These are phyloP conservation scores for Pelobates fuscus DNA, from an alignment of 2,113 vertebrate genomes.

Conservation along the genomic window DNA sequence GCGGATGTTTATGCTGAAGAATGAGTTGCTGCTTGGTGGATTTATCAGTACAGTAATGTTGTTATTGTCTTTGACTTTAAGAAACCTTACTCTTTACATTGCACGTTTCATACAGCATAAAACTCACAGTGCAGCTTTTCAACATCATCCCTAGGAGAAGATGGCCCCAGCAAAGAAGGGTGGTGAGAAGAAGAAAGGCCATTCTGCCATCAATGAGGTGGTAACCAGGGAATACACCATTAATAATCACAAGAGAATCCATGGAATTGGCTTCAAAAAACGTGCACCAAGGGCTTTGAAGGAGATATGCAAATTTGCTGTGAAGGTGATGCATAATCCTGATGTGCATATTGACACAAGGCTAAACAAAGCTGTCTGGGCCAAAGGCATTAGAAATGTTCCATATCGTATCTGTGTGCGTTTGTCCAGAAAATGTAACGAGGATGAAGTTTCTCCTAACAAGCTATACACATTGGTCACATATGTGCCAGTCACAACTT, in stretches of 20 bases:
- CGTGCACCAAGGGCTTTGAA: conserved; percentile 94
- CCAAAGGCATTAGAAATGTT: conserved; percentile 92
- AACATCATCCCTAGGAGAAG: conserved; percentile 57
- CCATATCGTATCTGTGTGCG: conserved; percentile 92
- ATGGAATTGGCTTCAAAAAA: conserved; percentile 93
- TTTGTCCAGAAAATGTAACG: conserved; percentile 91
- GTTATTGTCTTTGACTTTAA: no score
- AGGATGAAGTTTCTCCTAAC: conserved; percentile 97
- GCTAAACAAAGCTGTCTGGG: conserved; percentile 98
- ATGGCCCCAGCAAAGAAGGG: conserved; percentile 98
- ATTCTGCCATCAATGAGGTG: conserved; percentile 98
- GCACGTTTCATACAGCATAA: no score
- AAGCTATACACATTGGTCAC: conserved; percentile 93
- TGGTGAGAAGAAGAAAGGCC: conserved; percentile 96
- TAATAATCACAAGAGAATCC: conserved; percentile 98
- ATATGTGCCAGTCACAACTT: conserved; percentile 91
- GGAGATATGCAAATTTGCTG: conserved; percentile 96
- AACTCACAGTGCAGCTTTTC: conserved; percentile 65
- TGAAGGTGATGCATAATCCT: conserved; percentile 98
- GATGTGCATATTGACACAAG: conserved; percentile 97
- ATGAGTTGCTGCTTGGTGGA: no score
- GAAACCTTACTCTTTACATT: no score
- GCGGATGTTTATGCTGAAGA: no score
- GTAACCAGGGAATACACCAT: conserved; percentile 98
- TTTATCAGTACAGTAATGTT: no score